Percentiles rank a stretch among this genome's conserved stretches.
phyloP scores from a whole-genome alignment of 2,113 vertebrate genomes.

The Lynx canadensis region DNA sequence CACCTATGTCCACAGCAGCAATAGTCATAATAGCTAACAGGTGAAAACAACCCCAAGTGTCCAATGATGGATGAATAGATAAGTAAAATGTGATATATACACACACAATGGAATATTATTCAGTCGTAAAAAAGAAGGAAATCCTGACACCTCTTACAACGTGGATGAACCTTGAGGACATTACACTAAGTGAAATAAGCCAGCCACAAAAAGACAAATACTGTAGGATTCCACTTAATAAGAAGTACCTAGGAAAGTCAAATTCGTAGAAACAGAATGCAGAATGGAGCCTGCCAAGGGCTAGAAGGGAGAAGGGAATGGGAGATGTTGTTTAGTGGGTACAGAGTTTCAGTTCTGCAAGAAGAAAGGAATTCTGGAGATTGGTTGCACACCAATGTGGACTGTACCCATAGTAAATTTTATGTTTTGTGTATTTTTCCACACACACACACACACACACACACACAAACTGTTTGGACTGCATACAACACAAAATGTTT shows the following conservation, averaged over 20 bases:
- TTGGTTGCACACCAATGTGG: neutral
- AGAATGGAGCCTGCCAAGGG: neutral
- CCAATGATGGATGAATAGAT: neutral
- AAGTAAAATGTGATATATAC: neutral
- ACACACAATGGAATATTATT: neutral
- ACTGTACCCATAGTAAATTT: neutral
- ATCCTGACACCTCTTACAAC: neutral
- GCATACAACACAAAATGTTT: neutral
- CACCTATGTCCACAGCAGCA: neutral
- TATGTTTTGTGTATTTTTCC: neutral
- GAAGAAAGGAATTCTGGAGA: neutral
- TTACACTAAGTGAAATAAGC: neutral
- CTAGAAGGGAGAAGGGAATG: rapidly evolving
- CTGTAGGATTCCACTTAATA: neutral
- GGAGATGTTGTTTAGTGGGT: neutral
- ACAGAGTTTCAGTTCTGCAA: neutral
- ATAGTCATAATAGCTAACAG: neutral
- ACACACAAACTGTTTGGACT: neutral
- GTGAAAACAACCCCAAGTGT: neutral
- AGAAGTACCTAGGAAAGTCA: neutral
- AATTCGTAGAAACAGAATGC: neutral
- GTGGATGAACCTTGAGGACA: neutral
- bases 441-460: neutral
- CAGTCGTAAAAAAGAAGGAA: neutral
- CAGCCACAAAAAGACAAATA: neutral